These are phyloP conservation scores for Plebejus argus DNA, from an alignment of 2,888 invertebrate species.

Conservation along the genomic window DNA sequence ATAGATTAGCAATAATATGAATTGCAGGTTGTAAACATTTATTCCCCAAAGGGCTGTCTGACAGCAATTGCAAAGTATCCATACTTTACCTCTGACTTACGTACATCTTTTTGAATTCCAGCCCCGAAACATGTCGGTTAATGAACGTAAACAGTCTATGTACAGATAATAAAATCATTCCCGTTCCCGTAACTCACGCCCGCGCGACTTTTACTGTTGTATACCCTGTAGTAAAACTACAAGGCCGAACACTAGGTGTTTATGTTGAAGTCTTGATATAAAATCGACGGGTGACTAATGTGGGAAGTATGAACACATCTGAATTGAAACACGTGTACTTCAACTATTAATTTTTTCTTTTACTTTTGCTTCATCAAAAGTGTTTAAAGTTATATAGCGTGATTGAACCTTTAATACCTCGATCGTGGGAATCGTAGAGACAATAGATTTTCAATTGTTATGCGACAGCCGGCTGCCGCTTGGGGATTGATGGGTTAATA, in stretches of 20 bases:
- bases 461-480: no score
- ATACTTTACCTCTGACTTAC: not conserved
- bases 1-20: no score
- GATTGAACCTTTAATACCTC: no score
- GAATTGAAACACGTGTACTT: not conserved
- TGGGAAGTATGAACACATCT: not conserved
- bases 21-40: no score
- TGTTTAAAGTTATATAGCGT: no score
- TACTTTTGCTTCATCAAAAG: not conserved
- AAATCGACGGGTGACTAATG: conserved; percentile 30
- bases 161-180: conserved; percentile 71
- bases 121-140: conserved; percentile 43
- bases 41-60: no score
- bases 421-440: no score
- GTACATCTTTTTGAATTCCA: conserved; percentile 38
- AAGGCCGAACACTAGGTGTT: conserved; percentile 63
- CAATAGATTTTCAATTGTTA: no score
- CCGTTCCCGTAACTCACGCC: conserved; percentile 59
- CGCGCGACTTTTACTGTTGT: conserved; percentile 71
- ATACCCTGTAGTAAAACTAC: conserved; percentile 63
- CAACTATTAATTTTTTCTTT: not conserved
- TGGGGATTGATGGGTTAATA: no score
- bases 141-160: conserved; percentile 54
- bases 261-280: conserved; percentile 47
- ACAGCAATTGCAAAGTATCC: not conserved